phyloP scores from a whole-genome alignment of 2,888 invertebrate genomes.

The Yponomeuta plumbellus region DNA sequence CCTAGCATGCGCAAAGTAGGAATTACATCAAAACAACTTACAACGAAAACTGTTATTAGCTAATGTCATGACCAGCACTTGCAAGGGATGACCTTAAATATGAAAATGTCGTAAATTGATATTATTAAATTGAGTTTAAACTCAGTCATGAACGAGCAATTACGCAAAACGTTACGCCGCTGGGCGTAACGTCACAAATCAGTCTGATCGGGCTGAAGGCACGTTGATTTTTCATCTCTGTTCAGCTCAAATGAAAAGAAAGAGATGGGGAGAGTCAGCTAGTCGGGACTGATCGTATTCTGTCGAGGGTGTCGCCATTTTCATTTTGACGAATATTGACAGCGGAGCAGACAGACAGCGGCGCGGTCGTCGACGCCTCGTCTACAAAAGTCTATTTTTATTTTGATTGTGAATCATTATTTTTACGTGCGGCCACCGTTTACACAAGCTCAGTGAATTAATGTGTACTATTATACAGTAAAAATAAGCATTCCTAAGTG shows the following conservation, averaged over 20 bases:
- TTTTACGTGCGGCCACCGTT: conserved; percentile 45
- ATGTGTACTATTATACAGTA: conserved; percentile 40
- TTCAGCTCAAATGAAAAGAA: conserved; percentile 33
- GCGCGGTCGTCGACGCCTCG: conserved; percentile 72
- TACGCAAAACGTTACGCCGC: conserved; percentile 76
- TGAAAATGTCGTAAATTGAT: conserved; percentile 63
- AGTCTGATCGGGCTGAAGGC: conserved; percentile 67
- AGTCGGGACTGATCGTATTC: conserved; percentile 71
- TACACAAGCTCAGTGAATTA: conserved; percentile 32
- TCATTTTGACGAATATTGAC: conserved; percentile 85
- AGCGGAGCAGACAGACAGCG: conserved; percentile 77
- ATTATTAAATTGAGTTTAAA: conserved; percentile 72
- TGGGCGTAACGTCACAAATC: conserved; percentile 77
- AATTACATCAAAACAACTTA: conserved; percentile 49
- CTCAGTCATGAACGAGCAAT: conserved; percentile 64
- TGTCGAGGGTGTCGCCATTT: conserved; percentile 83
- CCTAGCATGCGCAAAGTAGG: conserved; percentile 72
- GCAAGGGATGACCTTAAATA: conserved; percentile 59
- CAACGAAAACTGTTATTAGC: conserved; percentile 50
- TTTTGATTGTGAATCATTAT: conserved; percentile 70
- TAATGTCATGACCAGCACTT: conserved; percentile 57
- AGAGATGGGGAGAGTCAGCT: conserved; percentile 44
- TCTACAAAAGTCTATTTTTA: conserved; percentile 70
- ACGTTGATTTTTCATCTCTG: conserved; percentile 50
- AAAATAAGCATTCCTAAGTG: conserved; percentile 26